phyloP scores from a whole-genome alignment of 2,888 invertebrate genomes.

The Leptopterna dolabrata region DNA sequence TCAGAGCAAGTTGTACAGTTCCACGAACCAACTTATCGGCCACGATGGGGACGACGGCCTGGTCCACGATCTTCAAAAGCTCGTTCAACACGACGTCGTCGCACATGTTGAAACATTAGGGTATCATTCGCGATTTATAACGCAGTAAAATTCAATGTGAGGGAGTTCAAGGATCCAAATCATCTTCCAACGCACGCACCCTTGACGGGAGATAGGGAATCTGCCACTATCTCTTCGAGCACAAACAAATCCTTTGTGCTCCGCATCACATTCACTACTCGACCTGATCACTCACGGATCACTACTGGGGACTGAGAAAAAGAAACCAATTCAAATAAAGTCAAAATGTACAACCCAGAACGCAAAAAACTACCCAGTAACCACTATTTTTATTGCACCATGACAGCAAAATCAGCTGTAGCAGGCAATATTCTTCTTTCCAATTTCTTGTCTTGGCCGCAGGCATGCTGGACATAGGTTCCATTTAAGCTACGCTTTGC shows the following conservation, averaged over 20 bases:
- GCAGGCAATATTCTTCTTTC: no score
- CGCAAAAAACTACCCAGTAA: neutral
- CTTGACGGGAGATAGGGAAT: neutral
- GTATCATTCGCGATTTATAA: neutral
- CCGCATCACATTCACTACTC: neutral
- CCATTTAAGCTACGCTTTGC: no score
- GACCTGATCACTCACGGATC: neutral
- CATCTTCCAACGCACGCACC: neutral
- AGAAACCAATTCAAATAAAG: neutral
- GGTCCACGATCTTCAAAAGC: conserved; percentile 3
- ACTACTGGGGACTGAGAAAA: no score
- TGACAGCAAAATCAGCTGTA: neutral
- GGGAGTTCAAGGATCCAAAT: neutral
- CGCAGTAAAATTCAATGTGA: neutral
- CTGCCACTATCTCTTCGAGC: neutral
- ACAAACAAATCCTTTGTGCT: neutral
- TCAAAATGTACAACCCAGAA: neutral
- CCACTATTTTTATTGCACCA: neutral
- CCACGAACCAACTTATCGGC: neutral
- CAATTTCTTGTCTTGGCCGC: neutral
- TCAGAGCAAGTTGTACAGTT: neutral
- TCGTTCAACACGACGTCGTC: neutral
- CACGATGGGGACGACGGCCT: neutral
- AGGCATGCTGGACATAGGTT: no score
- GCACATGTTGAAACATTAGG: neutral